These are phyloP conservation scores for Pelecanus crispus DNA, from an alignment of 2,113 vertebrate species.

Conservation along the genomic window DNA sequence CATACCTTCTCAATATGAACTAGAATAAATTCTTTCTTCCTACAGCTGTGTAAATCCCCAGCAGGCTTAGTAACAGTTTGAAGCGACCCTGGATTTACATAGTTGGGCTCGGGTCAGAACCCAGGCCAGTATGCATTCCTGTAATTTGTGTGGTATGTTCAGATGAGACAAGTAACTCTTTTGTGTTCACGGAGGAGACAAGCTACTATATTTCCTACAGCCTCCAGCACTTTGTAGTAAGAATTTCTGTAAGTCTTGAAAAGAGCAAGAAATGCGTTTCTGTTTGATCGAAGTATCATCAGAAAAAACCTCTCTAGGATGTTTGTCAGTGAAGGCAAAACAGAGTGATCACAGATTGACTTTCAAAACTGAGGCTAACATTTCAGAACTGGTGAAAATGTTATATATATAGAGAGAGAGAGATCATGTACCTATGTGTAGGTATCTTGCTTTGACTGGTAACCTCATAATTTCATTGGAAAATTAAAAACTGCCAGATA, in stretches of 20 bases:
- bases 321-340: not conserved
- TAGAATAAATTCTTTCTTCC: not conserved
- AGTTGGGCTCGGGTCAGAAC: not conserved
- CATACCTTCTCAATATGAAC: not conserved
- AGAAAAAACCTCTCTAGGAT: not conserved
- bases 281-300: not conserved
- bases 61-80: not conserved
- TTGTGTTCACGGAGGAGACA: not conserved
- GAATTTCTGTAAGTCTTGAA: not conserved
- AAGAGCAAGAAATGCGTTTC: not conserved
- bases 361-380: not conserved
- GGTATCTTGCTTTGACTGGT: not conserved
- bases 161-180: not conserved
- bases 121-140: not conserved
- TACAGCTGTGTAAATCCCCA: not conserved
- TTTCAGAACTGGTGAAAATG: not conserved
- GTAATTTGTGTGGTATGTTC: not conserved
- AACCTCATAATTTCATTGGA: not conserved
- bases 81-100: not conserved
- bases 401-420: not conserved
- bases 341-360: not conserved
- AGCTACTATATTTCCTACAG: not conserved
- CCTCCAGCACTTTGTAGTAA: not conserved
- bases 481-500: not conserved
- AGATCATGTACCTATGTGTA: not conserved